Evolutionary conservation across 2,113 vertebrate species (phyloP).

Genomic region (Cyprinus carpio): DNA sequence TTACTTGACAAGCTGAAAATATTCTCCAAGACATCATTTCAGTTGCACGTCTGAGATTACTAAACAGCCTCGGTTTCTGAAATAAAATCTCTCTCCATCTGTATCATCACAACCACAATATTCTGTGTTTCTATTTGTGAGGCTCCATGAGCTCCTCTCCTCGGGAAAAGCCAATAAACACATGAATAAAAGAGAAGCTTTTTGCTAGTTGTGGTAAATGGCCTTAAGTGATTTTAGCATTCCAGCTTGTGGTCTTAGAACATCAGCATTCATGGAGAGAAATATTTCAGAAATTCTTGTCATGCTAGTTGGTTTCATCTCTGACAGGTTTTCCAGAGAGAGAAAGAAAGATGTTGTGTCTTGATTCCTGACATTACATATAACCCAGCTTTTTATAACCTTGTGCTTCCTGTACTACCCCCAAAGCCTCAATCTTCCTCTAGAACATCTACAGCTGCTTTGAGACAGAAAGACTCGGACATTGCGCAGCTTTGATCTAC

Average conservation of each 20-base stretch:
- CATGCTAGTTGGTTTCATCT: neutral
- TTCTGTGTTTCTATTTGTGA: neutral
- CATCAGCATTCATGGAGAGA: neutral
- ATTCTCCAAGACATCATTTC: neutral
- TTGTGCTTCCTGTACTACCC: neutral
- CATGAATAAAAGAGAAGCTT: conserved; percentile 12
- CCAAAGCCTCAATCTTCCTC: conserved; percentile 3
- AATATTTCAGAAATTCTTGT: neutral
- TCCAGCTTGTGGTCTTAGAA: neutral
- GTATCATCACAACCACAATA: neutral
- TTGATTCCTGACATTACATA: neutral
- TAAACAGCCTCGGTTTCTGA: neutral
- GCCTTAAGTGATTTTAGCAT: conserved; percentile 27
- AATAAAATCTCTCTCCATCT: neutral
- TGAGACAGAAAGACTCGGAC: neutral
- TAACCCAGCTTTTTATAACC: neutral
- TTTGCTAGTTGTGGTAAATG: neutral
- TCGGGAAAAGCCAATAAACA: neutral
- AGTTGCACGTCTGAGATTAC: neutral
- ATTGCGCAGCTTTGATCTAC: conserved; percentile 7
- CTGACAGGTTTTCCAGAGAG: neutral
- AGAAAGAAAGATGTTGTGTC: neutral
- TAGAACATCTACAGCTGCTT: neutral
- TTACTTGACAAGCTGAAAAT: neutral
- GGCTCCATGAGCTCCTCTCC: neutral